These are phyloP conservation scores for Myopa testacea DNA, from an alignment of 2,888 invertebrate species.

Conservation along the genomic window DNA sequence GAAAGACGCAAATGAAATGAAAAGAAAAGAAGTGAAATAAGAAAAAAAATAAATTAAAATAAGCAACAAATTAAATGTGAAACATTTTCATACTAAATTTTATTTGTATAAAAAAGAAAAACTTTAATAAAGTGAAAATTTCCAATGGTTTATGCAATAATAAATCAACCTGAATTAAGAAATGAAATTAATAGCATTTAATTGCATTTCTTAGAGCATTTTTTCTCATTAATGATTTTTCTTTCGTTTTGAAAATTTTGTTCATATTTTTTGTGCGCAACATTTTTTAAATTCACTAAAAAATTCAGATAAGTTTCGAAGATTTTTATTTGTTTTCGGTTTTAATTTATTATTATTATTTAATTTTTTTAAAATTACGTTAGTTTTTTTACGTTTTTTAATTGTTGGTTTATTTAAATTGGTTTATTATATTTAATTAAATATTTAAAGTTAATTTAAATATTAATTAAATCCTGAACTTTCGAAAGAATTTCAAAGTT, in stretches of 20 bases:
- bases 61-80: conserved; percentile 33
- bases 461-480: background rate
- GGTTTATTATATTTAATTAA: background rate
- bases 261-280: conserved; percentile 56
- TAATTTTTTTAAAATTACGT: background rate
- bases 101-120: conserved; percentile 42
- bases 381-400: background rate
- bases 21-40: conserved; percentile 29
- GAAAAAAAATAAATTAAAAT: conserved; percentile 37
- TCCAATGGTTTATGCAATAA: conserved; percentile 69
- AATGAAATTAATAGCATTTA: too few relatives aligned
- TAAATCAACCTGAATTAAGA: conserved; percentile 35
- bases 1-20: conserved; percentile 12
- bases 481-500: conserved; percentile 13
- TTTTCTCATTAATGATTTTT: conserved; percentile 37
- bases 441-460: background rate
- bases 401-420: too few relatives aligned
- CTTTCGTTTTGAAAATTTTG: conserved; percentile 38
- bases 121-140: conserved; percentile 33
- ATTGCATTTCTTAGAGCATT: too few relatives aligned
- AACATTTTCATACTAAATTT: conserved; percentile 43
- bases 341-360: too few relatives aligned
- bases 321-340: background rate
- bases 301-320: background rate
- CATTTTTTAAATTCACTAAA: conserved; percentile 15